Conservation (phyloP, 1,140 invertebrate genomes). For the Eurosta solidaginis region DNA sequence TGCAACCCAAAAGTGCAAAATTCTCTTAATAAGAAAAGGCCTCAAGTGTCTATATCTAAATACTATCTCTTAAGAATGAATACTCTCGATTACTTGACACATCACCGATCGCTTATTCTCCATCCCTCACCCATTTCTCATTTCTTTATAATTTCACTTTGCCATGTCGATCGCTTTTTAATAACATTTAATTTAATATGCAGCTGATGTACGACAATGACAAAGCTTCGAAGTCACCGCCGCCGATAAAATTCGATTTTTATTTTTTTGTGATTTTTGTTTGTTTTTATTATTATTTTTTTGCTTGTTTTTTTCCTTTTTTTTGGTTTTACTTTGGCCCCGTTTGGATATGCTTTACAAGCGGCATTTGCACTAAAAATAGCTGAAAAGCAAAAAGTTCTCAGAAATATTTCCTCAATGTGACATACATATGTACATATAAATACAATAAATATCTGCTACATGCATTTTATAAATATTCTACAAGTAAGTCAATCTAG, state of each 20-base stretch:
- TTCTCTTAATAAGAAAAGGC: too few species aligned
- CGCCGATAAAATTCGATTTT: slow-evolving; percentile 9
- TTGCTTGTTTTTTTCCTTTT: not conserved
- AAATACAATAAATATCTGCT: slow-evolving; percentile 19
- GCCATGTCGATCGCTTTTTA: slow-evolving; percentile 37
- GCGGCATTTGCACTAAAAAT: slow-evolving; percentile 33
- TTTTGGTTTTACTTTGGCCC: not conserved
- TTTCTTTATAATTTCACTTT: too few species aligned
- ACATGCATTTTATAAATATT: slow-evolving; percentile 45
- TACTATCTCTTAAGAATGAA: too few species aligned
- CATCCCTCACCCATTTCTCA: too few species aligned
- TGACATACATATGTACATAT: not conserved
- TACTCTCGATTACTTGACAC: too few species aligned
- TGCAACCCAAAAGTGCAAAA: too few species aligned
- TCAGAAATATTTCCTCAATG: not conserved
- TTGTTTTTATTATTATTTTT: too few species aligned
- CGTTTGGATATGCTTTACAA: not conserved
- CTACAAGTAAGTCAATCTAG: slow-evolving; percentile 31
- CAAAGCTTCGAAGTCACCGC: slow-evolving; percentile 10
- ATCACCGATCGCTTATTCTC: too few species aligned
- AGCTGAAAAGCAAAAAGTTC: slow-evolving; percentile 28
- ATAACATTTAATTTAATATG: slow-evolving; percentile 59
- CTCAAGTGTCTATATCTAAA: too few species aligned
- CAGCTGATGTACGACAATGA: slow-evolving; percentile 50
- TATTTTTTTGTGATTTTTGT: too few species aligned